These are phyloP conservation scores for Andrena minutula DNA, from an alignment of 2,888 invertebrate species.

Conservation along the genomic window DNA sequence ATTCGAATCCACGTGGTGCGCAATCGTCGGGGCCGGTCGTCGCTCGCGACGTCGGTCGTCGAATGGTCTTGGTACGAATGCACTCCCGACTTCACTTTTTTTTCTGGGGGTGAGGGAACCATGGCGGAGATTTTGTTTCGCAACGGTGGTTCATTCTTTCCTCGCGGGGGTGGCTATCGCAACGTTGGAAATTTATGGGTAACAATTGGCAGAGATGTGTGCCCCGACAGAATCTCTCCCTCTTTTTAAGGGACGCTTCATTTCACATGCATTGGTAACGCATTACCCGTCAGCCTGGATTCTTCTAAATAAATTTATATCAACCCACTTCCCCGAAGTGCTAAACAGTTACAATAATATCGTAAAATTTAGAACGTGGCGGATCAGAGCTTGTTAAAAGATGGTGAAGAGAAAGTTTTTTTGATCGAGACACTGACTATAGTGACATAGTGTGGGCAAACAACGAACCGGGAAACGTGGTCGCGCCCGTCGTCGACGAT, in stretches of 20 bases:
- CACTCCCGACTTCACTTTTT: conserved; percentile 12
- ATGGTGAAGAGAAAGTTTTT: neutral
- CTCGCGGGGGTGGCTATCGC: no score
- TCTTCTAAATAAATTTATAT: no score
- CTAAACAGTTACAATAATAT: no score
- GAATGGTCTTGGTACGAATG: neutral
- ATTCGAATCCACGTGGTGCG: conserved; percentile 66
- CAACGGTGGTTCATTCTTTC: neutral
- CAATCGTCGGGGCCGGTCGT: conserved; percentile 50
- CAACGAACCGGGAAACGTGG: conserved; percentile 48
- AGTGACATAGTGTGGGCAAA: conserved; percentile 27
- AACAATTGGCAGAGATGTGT: neutral
- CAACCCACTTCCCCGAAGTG: no score
- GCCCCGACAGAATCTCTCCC: neutral
- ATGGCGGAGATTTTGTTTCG: neutral
- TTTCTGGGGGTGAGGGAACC: neutral
- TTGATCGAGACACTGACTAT: conserved; percentile 1
- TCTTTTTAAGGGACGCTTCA: neutral
- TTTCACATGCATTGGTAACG: neutral
- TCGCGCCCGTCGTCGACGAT: conserved; percentile 49
- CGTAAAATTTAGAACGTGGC: no score
- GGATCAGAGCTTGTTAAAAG: no score
- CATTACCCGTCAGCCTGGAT: no score
- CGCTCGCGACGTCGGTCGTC: conserved; percentile 26
- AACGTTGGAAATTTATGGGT: neutral